phyloP scores from a whole-genome alignment of 2,888 invertebrate genomes.

The Drosophila imparisetae region DNA sequence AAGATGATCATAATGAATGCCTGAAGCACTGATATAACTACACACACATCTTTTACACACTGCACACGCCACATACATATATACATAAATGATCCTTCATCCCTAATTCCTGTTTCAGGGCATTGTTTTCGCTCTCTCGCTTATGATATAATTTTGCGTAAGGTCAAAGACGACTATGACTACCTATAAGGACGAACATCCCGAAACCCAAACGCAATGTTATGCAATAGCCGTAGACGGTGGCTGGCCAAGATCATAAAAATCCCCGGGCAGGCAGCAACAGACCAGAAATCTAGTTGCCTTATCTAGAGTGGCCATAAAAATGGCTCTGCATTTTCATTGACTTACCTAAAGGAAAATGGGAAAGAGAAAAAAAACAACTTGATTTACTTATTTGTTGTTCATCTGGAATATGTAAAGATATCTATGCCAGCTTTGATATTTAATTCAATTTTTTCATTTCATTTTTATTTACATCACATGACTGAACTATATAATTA shows the following conservation, averaged over 20 bases:
- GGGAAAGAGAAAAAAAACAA: neutral
- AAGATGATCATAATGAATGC: slow-evolving; percentile 39
- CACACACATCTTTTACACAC: slow-evolving; percentile 1
- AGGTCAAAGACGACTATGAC: slow-evolving; percentile 45
- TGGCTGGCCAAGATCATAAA: slow-evolving; percentile 56
- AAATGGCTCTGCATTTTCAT: slow-evolving; percentile 45
- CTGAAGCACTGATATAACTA: slow-evolving; percentile 15
- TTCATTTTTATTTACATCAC: slow-evolving; percentile 43
- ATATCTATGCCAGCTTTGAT: neutral
- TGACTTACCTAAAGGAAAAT: slow-evolving; percentile 24
- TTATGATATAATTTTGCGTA: slow-evolving; percentile 72
- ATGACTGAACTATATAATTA: slow-evolving; percentile 22
- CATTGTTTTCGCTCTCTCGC: slow-evolving; percentile 55
- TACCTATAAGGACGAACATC: slow-evolving; percentile 24
- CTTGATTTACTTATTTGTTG: slow-evolving; percentile 22
- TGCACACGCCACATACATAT: slow-evolving; percentile 31
- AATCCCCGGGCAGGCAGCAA: slow-evolving; percentile 29
- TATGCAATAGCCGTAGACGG: slow-evolving; percentile 66
- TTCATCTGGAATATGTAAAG: slow-evolving; percentile 19
- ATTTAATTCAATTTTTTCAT: slow-evolving; percentile 7
- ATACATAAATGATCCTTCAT: slow-evolving; percentile 40
- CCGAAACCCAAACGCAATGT: slow-evolving; percentile 64
- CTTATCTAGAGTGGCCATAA: slow-evolving; percentile 58
- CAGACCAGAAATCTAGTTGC: slow-evolving; percentile 42
- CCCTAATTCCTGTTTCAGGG: slow-evolving; percentile 25